Conservation (phyloP, 2,113 vertebrate genomes). For the Apteryx mantelli region DNA sequence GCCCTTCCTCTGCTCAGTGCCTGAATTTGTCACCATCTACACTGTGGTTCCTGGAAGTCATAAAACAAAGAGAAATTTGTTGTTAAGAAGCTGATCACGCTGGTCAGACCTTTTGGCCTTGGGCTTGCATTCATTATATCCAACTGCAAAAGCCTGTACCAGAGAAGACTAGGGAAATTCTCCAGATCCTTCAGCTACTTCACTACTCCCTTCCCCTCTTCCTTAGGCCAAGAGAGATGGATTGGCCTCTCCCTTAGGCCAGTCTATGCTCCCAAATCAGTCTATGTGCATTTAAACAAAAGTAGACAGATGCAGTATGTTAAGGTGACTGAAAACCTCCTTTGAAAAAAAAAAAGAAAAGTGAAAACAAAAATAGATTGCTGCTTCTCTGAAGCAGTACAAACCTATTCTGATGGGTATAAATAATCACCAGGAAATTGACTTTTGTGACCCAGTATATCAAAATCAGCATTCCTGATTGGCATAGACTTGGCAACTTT, state of each 20-base stretch:
- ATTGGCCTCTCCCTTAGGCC: background rate
- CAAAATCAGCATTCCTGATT: background rate
- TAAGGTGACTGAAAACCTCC: background rate
- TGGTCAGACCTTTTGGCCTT: background rate
- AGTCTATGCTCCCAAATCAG: background rate
- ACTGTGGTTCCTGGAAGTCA: background rate
- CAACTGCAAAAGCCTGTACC: background rate
- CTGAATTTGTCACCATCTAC: constrained; percentile 45
- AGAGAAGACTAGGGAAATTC: background rate
- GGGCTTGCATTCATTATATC: constrained; percentile 9
- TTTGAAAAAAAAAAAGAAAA: rapidly evolving
- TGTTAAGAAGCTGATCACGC: background rate
- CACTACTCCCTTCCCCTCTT: background rate
- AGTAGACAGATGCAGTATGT: background rate
- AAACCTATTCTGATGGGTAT: background rate
- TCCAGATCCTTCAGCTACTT: background rate
- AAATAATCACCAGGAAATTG: background rate
- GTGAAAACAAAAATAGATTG: background rate
- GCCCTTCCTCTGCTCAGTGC: background rate
- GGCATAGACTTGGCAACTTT: background rate
- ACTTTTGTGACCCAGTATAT: background rate
- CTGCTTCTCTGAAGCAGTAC: background rate
- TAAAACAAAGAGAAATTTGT: constrained; percentile 39
- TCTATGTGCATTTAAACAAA: background rate
- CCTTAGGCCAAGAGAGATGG: background rate